Conservation (phyloP, 2,113 vertebrate genomes). For the Cacatua alba region DNA sequence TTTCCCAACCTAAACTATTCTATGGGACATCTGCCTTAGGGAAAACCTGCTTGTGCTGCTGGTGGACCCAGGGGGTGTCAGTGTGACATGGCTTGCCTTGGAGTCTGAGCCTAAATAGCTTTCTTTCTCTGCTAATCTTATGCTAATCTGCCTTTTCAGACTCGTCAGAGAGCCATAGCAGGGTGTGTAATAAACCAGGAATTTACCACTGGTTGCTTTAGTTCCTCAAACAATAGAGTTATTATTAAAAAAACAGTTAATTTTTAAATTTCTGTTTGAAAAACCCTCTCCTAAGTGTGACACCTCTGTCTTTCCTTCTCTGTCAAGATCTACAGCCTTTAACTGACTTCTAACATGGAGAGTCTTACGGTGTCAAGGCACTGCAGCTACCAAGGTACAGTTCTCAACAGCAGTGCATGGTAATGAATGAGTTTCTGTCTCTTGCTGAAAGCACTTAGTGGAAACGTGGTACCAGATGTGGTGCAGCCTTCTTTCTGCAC, state of each 20-base stretch:
- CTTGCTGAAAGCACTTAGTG: not conserved
- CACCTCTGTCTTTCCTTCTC: not conserved
- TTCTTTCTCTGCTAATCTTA: not conserved
- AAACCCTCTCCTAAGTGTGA: not conserved
- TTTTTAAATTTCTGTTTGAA: slow-evolving; percentile 9
- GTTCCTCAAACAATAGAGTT: not conserved
- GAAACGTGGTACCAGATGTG: not conserved
- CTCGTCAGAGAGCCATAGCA: not conserved
- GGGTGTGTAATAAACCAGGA: not conserved
- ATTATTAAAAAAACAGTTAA: not conserved
- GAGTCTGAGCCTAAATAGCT: not conserved
- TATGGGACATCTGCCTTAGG: not conserved
- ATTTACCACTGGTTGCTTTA: not conserved
- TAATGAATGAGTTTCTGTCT: not conserved
- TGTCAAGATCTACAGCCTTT: not conserved
- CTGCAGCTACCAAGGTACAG: not conserved
- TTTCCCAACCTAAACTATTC: not conserved
- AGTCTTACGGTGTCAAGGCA: not conserved
- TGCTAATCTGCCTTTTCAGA: slow-evolving; percentile 12
- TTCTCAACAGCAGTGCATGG: not conserved
- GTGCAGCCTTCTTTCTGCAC: not conserved
- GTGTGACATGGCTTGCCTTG: not conserved
- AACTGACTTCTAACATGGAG: not conserved
- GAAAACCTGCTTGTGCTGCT: not conserved
- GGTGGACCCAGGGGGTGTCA: not conserved